Evolutionary conservation across 2,113 vertebrate species (phyloP).

Genomic region (Girardinichthys multiradiatus): DNA sequence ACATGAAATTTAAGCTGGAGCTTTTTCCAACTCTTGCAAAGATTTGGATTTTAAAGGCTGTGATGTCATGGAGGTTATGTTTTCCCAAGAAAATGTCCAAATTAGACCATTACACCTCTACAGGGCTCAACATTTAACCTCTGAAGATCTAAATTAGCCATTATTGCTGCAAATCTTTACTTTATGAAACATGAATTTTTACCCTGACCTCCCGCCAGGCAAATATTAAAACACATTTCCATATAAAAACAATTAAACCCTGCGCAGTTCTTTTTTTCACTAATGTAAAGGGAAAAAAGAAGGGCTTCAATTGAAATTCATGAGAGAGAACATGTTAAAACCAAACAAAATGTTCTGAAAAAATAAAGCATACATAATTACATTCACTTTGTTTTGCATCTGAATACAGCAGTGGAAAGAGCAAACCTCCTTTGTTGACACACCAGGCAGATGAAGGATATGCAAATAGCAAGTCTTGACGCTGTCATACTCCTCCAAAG

Average conservation of each 20-base stretch:
- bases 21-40: background rate
- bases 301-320: conserved; percentile 45
- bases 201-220: conserved; percentile 41
- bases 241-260: conserved; percentile 53
- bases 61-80: conserved; percentile 3
- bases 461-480: conserved; percentile 87
- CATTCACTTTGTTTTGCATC: conserved; percentile 79
- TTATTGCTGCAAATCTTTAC: conserved; percentile 38
- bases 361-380: conserved; percentile 65
- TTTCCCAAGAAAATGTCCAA: conserved; percentile 5
- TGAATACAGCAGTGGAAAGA: conserved; percentile 82
- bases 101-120: conserved; percentile 20
- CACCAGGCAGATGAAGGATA: conserved; percentile 92
- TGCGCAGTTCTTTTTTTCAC: background rate
- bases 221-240: conserved; percentile 53
- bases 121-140: conserved; percentile 1
- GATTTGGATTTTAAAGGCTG: background rate
- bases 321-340: conserved; percentile 44
- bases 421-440: conserved; percentile 84
- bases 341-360: conserved; percentile 53
- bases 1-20: too few relatives aligned
- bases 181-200: conserved; percentile 45
- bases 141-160: conserved; percentile 48
- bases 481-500: conserved; percentile 83
- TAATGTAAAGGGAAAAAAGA: conserved; percentile 51